These are phyloP conservation scores for Ischnura elegans DNA, from an alignment of 2,888 invertebrate species.

Conservation along the genomic window DNA sequence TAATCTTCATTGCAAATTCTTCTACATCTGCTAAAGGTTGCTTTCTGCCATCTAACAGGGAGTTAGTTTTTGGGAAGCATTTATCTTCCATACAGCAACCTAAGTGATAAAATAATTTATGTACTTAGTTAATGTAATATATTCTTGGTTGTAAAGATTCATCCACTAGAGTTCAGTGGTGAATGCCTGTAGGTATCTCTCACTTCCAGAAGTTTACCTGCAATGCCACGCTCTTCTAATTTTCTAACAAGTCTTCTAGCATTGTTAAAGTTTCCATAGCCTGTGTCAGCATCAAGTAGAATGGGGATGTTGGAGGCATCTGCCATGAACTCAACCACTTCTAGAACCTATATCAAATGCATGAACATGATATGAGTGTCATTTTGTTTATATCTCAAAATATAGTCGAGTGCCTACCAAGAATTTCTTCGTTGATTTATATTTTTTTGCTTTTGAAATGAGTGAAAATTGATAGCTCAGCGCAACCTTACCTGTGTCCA, in stretches of 20 bases:
- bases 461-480: too few species aligned
- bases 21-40: constrained; percentile 77
- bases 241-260: constrained; percentile 77
- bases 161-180: too few species aligned
- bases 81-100: constrained; percentile 78
- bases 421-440: too few species aligned
- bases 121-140: neutral
- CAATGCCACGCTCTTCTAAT: constrained; percentile 77
- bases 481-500: constrained; percentile 76
- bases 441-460: too few species aligned
- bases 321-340: constrained; percentile 77
- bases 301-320: constrained; percentile 77
- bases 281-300: constrained; percentile 78
- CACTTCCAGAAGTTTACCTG: constrained; percentile 74
- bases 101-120: constrained; percentile 70
- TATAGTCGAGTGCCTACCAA: too few species aligned
- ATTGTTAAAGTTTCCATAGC: constrained; percentile 79
- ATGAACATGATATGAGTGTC: too few species aligned
- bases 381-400: too few species aligned
- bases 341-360: constrained; percentile 72
- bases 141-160: too few species aligned
- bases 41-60: constrained; percentile 76
- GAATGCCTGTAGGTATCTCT: neutral
- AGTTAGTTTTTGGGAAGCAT: constrained; percentile 78
- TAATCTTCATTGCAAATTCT: constrained; percentile 78